These are phyloP conservation scores for Betta splendens DNA, from an alignment of 2,797 vertebrate species.

Conservation along the genomic window DNA sequence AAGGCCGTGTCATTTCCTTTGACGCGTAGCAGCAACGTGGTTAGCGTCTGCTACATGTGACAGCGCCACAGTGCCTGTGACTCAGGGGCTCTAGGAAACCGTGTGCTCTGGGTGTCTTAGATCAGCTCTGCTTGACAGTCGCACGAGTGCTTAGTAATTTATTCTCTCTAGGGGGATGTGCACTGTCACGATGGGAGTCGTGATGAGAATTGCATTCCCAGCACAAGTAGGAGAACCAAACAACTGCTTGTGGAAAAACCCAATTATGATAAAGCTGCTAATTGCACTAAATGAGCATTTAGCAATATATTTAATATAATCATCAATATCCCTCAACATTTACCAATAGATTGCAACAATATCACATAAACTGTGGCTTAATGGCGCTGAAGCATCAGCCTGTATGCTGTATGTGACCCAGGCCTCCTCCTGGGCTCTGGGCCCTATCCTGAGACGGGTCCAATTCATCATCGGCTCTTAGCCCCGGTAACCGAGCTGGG, in stretches of 20 bases:
- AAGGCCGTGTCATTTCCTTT: background rate
- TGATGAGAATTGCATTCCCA: conserved; percentile 40
- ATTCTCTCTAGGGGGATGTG: conserved; percentile 49
- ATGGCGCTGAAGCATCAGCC: no score
- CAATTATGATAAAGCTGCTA: no score
- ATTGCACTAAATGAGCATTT: conserved; percentile 42
- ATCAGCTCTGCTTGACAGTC: conserved; percentile 53
- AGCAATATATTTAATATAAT: no score
- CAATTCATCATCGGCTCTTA: conserved; percentile 63
- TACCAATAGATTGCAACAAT: no score
- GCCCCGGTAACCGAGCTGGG: conserved; percentile 56
- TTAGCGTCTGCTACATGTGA: conserved; percentile 2
- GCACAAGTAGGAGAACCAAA: conserved; percentile 22
- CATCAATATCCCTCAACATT: no score
- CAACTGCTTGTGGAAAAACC: no score
- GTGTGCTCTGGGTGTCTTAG: conserved; percentile 35
- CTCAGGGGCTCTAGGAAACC: conserved; percentile 35
- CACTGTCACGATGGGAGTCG: conserved; percentile 32
- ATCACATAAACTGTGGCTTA: no score
- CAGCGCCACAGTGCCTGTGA: conserved; percentile 20
- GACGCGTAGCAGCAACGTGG: background rate
- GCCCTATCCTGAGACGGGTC: conserved; percentile 54
- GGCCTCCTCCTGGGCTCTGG: conserved; percentile 43
- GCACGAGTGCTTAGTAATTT: conserved; percentile 49
- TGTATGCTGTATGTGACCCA: no score